phyloP scores from a whole-genome alignment of 2,888 invertebrate genomes.

The Teleiodes luculella region DNA sequence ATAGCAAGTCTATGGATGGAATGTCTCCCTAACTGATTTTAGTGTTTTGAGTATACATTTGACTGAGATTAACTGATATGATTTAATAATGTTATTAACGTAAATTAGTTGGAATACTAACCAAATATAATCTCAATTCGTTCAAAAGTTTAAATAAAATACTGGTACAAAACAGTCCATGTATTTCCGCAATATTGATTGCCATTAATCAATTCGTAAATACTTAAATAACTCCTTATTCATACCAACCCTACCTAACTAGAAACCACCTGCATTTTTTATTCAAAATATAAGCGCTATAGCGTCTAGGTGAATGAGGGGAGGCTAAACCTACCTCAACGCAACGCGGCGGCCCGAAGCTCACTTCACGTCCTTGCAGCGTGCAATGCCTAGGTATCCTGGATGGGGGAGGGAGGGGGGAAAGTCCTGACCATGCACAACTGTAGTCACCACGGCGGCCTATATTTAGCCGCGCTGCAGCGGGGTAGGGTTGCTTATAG shows the following conservation, averaged over 20 bases:
- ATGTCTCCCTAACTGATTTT: too few species aligned
- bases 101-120: too few species aligned
- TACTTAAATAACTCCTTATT: neutral
- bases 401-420: slow-evolving; percentile 33
- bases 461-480: slow-evolving; percentile 73
- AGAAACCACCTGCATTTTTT: neutral
- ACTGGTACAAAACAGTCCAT: too few species aligned
- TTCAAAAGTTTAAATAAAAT: too few species aligned
- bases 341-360: neutral
- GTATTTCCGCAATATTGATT: too few species aligned
- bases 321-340: slow-evolving; percentile 7
- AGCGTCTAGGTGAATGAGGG: slow-evolving; percentile 16
- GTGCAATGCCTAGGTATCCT: slow-evolving; percentile 11
- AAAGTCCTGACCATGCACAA: slow-evolving; percentile 73
- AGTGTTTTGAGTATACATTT: neutral
- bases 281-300: slow-evolving; percentile 7
- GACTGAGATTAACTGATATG: too few species aligned
- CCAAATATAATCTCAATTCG: too few species aligned
- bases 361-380: neutral
- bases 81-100: too few species aligned
- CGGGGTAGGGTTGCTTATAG: neutral
- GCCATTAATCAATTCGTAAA: neutral
- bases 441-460: slow-evolving; percentile 48
- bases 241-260: neutral
- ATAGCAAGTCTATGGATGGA: too few species aligned